phyloP scores from a whole-genome alignment of 2,797 vertebrate genomes.

The Galago senegalensis region DNA sequence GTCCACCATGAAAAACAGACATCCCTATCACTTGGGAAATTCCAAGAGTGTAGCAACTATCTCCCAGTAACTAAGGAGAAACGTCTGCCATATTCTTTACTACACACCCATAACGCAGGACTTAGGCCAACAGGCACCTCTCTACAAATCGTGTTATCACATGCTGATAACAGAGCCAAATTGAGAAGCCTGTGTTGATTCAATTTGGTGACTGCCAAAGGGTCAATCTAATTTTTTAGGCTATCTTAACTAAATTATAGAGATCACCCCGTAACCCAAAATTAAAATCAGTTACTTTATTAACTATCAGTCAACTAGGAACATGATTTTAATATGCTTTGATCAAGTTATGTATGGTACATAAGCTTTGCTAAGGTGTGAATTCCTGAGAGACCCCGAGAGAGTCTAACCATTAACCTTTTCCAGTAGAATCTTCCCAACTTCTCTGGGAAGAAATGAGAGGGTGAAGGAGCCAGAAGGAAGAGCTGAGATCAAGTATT shows the following conservation, averaged over 20 bases:
- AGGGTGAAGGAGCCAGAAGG: not conserved
- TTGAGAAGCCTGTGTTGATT: conserved; percentile 35
- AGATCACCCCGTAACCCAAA: not conserved
- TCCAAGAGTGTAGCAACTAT: not conserved
- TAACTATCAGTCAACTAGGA: conserved; percentile 29
- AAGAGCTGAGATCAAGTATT: not conserved
- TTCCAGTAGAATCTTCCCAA: not conserved
- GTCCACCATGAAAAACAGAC: not conserved
- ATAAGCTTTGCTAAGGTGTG: not conserved
- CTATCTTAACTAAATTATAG: conserved; percentile 31
- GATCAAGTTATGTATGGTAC: not conserved
- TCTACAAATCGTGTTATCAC: not conserved
- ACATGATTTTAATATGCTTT: conserved; percentile 30
- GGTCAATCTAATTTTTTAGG: conserved; percentile 7
- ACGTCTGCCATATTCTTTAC: not conserved
- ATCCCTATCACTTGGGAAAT: not conserved
- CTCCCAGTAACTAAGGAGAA: not conserved
- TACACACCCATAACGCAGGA: not conserved
- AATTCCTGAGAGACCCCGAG: not conserved
- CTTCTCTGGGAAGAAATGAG: not conserved
- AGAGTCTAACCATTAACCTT: conserved; percentile 44
- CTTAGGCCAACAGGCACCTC: not conserved
- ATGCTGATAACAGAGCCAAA: not conserved
- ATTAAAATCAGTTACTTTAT: conserved; percentile 11
- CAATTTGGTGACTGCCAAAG: not conserved